Evolutionary conservation across 1,140 invertebrate species (phyloP).

Genomic region (Cyclargus thomasi): DNA sequence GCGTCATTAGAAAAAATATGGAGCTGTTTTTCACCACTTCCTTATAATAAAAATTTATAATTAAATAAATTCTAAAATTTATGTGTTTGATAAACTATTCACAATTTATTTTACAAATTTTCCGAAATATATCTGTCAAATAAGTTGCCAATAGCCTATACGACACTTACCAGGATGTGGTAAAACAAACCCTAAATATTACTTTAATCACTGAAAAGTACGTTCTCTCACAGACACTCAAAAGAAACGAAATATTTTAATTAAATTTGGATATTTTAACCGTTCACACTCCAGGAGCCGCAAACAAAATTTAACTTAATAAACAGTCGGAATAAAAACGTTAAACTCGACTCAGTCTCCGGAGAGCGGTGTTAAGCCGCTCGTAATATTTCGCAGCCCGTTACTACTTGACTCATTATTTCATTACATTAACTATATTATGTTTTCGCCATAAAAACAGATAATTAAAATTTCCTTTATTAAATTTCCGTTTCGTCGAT

Average conservation of each 20-base stretch:
- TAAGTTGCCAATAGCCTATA: no score
- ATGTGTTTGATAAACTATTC: no score
- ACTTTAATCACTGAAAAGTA: neutral
- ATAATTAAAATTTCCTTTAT: neutral
- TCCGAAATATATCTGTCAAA: no score
- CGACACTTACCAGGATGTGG: no score
- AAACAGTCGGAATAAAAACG: conserved; percentile 41
- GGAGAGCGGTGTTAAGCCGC: conserved; percentile 55
- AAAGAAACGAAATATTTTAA: conserved; percentile 21
- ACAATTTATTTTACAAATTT: no score
- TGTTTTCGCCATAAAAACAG: conserved; percentile 5
- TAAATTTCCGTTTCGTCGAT: neutral
- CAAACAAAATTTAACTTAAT: conserved; percentile 32
- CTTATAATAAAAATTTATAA: no score
- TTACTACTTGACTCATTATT: conserved; percentile 65
- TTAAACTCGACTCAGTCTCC: conserved; percentile 58
- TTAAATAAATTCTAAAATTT: no score
- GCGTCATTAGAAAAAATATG: no score
- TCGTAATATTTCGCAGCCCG: conserved; percentile 61
- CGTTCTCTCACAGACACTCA: neutral
- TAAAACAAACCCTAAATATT: no score
- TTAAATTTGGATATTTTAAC: conserved; percentile 30
- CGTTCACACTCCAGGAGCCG: conserved; percentile 23
- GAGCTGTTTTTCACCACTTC: no score
- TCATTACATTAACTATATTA: conserved; percentile 33